phyloP scores from a whole-genome alignment of 2,113 vertebrate species.

The Theropithecus gelada region DNA sequence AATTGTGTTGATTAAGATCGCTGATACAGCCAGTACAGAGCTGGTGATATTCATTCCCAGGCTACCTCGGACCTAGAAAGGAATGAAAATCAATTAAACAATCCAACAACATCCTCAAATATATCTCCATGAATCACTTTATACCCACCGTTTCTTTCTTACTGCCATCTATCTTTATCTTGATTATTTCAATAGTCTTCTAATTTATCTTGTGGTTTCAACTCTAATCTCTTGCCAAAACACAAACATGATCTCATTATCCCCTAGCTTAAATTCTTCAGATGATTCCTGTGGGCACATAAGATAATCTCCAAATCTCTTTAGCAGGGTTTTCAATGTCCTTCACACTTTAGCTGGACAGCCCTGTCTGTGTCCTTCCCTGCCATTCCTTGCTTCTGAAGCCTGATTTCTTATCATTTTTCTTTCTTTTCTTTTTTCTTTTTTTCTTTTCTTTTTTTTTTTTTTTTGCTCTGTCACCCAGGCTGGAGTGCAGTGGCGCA shows the following conservation, averaged over 20 bases:
- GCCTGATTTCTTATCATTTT: neutral
- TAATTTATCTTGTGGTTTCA: neutral
- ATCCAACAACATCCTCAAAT: neutral
- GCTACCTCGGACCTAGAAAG: slow-evolving; percentile 51
- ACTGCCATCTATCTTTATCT: neutral
- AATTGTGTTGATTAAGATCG: neutral
- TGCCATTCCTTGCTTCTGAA: neutral
- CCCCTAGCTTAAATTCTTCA: neutral
- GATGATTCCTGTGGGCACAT: no score
- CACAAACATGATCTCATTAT: neutral
- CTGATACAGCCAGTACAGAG: neutral
- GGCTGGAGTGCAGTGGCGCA: no score
- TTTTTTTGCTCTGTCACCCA: no score
- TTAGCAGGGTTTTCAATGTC: neutral
- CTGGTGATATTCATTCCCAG: slow-evolving; percentile 55
- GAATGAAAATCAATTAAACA: neutral
- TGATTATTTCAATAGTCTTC: neutral
- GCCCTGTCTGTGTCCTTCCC: no score
- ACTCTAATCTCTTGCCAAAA: neutral
- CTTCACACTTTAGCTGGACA: neutral
- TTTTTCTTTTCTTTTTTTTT: no score
- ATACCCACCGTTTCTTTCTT: neutral
- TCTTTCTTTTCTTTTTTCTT: no score
- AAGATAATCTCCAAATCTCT: neutral
- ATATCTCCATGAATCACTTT: neutral